Conservation (phyloP, 2,113 vertebrate species). For the Trochalopteron elliotii region DNA sequence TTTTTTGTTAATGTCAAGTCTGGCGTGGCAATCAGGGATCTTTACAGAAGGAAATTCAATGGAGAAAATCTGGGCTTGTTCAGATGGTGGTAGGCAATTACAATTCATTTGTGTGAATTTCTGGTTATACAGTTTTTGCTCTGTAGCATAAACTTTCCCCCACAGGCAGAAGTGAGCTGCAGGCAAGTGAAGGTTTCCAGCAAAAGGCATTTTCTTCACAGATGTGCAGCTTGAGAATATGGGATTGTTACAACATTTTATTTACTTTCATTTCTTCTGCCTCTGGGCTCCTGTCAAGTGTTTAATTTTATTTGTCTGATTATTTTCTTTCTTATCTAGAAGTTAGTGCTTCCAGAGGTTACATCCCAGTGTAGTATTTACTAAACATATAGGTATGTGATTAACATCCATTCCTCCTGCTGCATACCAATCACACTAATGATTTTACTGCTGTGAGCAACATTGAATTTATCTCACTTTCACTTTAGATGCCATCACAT, state of each 20-base stretch:
- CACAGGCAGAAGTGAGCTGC: neutral
- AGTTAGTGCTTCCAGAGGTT: neutral
- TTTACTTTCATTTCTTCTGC: neutral
- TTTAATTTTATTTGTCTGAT: conserved; percentile 15
- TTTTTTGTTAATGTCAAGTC: neutral
- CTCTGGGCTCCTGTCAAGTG: neutral
- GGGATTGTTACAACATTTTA: neutral
- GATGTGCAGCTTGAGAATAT: neutral
- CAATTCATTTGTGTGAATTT: neutral
- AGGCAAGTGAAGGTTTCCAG: neutral
- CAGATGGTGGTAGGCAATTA: conserved; percentile 4
- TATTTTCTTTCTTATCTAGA: neutral
- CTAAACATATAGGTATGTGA: neutral
- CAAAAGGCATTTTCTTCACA: conserved; percentile 15
- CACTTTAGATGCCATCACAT: neutral
- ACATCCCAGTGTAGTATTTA: neutral
- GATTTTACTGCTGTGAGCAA: neutral
- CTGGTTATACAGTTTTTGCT: neutral
- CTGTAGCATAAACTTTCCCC: neutral
- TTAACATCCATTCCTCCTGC: neutral
- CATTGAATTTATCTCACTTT: neutral
- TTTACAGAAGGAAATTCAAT: neutral
- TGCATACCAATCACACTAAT: neutral
- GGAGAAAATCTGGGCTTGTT: neutral
- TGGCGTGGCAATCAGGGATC: neutral